Conservation (phyloP, 1,140 invertebrate species). For the Drosophila persimilis region DNA sequence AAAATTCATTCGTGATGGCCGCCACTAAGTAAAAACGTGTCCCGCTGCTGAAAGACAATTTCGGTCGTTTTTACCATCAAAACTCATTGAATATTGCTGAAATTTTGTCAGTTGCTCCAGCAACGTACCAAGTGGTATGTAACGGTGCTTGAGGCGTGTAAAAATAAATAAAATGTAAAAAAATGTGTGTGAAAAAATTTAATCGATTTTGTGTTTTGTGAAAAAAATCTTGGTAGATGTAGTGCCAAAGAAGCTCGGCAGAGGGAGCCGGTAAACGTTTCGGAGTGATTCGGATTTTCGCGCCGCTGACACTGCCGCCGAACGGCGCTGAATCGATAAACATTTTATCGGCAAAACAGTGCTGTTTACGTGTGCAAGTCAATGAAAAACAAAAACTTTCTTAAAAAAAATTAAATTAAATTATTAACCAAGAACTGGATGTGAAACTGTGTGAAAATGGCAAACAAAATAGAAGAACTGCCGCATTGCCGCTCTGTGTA, state of each 20-base stretch:
- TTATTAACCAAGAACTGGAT: constrained; percentile 3
- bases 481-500: constrained; percentile 18
- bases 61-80: constrained; percentile 59
- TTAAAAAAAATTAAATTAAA: not conserved
- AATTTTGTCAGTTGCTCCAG: constrained; percentile 11
- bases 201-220: constrained; percentile 82
- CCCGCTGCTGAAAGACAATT: constrained; percentile 80
- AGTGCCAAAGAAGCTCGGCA: constrained; percentile 29
- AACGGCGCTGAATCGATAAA: constrained; percentile 42
- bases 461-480: constrained; percentile 6
- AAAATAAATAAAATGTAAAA: constrained; percentile 55
- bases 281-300: constrained; percentile 41
- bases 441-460: not conserved
- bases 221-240: constrained; percentile 57
- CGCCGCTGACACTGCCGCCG: not conserved
- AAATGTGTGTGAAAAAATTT: constrained; percentile 80
- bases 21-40: constrained; percentile 82
- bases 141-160: constrained; percentile 11
- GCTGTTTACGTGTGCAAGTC: no score
- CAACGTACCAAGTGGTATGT: no score
- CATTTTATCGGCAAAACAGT: no score
- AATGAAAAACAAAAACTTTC: not conserved
- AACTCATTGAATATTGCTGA: constrained; percentile 65
- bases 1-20: constrained; percentile 75
- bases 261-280: constrained; percentile 48